phyloP scores from a whole-genome alignment of 2,888 invertebrate species.

The Vannuccia rotundouncinata region DNA sequence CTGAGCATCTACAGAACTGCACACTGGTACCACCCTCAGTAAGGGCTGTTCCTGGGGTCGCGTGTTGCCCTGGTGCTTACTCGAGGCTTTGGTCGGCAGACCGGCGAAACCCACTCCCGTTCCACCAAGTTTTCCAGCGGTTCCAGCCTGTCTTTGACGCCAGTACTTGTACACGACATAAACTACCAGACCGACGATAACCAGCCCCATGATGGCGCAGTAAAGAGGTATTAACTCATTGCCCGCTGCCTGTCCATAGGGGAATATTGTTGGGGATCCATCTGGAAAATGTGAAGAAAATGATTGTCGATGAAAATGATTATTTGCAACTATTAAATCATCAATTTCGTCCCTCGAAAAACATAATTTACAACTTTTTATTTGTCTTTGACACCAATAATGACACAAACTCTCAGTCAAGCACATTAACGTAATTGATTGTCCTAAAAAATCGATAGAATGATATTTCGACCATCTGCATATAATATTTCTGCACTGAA shows the following conservation, averaged over 20 bases:
- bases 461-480: too few species aligned
- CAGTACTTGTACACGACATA: constrained; percentile 52
- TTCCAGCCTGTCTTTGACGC: constrained; percentile 40
- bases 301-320: too few species aligned
- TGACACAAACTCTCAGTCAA: too few species aligned
- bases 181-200: constrained; percentile 50
- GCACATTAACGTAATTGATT: too few species aligned
- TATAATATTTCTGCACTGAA: too few species aligned
- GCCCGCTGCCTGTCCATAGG: neutral
- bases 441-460: too few species aligned
- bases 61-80: neutral
- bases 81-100: constrained; percentile 22
- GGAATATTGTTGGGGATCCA: neutral
- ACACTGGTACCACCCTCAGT: constrained; percentile 13
- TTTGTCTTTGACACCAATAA: too few species aligned
- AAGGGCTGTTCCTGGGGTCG: neutral
- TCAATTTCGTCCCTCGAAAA: too few species aligned
- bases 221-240: constrained; percentile 49
- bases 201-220: constrained; percentile 50
- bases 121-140: constrained; percentile 42
- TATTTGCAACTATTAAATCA: too few species aligned
- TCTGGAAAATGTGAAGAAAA: neutral
- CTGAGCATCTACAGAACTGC: constrained; percentile 44
- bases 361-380: too few species aligned
- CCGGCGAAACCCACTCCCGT: constrained; percentile 41